phyloP scores from a whole-genome alignment of 2,888 invertebrate genomes.

The Tricholauxania praeusta region DNA sequence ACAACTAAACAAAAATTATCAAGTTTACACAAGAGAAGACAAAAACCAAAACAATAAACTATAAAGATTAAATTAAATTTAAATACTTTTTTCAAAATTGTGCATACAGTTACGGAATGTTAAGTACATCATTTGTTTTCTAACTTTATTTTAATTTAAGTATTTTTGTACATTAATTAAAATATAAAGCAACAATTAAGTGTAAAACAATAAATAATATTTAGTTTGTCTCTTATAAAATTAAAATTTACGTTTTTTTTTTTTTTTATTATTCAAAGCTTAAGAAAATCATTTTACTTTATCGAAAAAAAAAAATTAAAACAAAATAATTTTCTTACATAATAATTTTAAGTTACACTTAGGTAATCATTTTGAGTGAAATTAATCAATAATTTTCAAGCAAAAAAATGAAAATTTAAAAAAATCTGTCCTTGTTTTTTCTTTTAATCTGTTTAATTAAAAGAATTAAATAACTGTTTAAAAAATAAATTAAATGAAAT shows the following conservation, averaged over 20 bases:
- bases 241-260: constrained; percentile 43
- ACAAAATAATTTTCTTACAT: too few relatives aligned
- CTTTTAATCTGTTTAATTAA: constrained; percentile 15
- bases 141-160: background rate
- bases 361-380: constrained; percentile 14
- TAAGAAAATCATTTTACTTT: too few relatives aligned
- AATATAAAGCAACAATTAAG: constrained; percentile 47
- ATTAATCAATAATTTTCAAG: constrained; percentile 14
- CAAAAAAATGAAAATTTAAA: constrained; percentile 22
- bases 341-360: constrained; percentile 1
- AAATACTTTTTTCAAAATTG: constrained; percentile 10
- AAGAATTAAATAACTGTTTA: constrained; percentile 34
- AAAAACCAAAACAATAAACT: background rate
- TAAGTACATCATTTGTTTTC: background rate
- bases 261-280: constrained; percentile 16
- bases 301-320: too few relatives aligned
- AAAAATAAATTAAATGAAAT: constrained; percentile 45
- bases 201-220: constrained; percentile 48
- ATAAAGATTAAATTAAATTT: constrained; percentile 6
- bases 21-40: background rate
- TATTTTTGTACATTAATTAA: constrained; percentile 29
- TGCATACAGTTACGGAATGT: background rate
- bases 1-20: background rate
- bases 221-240: constrained; percentile 48
- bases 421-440: constrained; percentile 33